These are phyloP conservation scores for Teleogryllus oceanicus DNA, from an alignment of 2,888 invertebrate species.

Conservation along the genomic window DNA sequence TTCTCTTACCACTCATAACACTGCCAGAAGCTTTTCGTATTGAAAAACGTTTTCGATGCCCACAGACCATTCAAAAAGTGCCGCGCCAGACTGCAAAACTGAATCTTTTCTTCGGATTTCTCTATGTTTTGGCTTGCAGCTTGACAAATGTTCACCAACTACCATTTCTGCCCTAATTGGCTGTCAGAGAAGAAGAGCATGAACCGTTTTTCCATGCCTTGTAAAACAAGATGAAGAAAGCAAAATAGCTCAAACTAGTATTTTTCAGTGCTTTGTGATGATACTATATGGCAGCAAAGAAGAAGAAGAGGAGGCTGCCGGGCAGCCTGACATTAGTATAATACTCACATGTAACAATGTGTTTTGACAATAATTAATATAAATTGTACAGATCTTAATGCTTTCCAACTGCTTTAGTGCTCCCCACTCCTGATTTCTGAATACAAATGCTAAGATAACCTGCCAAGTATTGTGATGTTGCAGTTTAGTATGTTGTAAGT, in stretches of 20 bases:
- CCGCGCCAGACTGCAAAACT: constrained; percentile 86
- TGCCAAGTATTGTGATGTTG: background rate
- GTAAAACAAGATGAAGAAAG: background rate
- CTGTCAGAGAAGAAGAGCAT: constrained; percentile 46
- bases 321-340: background rate
- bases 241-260: background rate
- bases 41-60: constrained; percentile 80
- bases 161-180: constrained; percentile 34
- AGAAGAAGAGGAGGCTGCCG: background rate
- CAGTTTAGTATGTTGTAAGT: background rate
- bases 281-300: background rate
- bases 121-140: constrained; percentile 81
- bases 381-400: background rate
- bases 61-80: constrained; percentile 73
- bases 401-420: background rate
- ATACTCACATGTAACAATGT: background rate
- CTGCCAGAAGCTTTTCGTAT: constrained; percentile 84
- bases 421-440: too few relatives aligned
- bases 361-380: constrained; percentile 7
- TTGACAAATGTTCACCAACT: constrained; percentile 31
- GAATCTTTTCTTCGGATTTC: constrained; percentile 85
- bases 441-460: background rate
- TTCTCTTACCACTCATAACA: constrained; percentile 82
- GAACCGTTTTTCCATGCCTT: background rate
- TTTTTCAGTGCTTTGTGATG: background rate